Conservation (phyloP, 1,140 invertebrate species). For the Habropoda laboriosa region DNA sequence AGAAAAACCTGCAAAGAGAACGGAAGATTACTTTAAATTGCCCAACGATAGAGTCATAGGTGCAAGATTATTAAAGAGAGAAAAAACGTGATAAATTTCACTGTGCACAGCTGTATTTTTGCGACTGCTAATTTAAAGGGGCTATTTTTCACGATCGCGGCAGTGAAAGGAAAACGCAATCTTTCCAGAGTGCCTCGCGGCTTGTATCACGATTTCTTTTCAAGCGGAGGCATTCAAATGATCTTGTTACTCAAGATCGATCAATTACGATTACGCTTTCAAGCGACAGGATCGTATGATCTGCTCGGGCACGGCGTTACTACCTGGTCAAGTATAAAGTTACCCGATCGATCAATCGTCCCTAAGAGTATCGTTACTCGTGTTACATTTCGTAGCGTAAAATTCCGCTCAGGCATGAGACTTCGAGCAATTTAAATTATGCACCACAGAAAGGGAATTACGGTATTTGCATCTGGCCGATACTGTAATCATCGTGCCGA, state of each 20-base stretch:
- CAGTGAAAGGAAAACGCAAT: neutral
- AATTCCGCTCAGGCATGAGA: neutral
- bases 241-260: constrained; percentile 24
- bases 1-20: no score
- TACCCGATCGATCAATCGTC: constrained; percentile 50
- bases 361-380: constrained; percentile 32
- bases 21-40: no score
- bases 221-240: constrained; percentile 15
- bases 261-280: constrained; percentile 44
- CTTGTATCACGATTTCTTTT: neutral
- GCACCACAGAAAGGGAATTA: neutral
- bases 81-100: neutral
- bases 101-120: neutral
- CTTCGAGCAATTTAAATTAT: neutral
- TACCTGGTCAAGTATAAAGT: constrained; percentile 44
- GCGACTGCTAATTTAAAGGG: neutral
- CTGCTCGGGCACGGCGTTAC: constrained; percentile 29
- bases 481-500: no score
- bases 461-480: no score
- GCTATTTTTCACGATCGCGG: neutral
- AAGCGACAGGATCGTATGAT: constrained; percentile 32
- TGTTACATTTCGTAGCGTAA: constrained; percentile 36
- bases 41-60: no score
- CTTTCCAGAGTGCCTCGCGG: neutral
- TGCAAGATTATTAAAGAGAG: no score